Base-by-base conservation (phyloP, 2,888 invertebrate genomes). In the Philopedon plagiatum region DNA sequence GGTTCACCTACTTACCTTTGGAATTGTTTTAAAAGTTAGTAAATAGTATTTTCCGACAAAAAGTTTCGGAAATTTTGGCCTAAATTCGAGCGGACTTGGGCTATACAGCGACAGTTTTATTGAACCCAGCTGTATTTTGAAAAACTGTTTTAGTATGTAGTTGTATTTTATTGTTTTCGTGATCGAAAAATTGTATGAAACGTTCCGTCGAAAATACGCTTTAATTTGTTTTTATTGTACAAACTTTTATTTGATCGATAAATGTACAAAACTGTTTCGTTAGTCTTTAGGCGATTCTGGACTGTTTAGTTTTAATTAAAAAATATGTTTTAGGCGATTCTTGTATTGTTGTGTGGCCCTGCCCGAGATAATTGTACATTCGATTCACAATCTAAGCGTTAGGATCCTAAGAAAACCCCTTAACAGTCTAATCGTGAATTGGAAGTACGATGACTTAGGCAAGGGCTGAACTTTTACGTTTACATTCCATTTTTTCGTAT, bases 131-230 rank as follows among this genome's bases (percentile, higher is more conserved):
- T n/a, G n/a, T n/a, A n/a, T 1, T 34, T 5, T 34, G n/a, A 34
- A 9, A 34, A 34, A n/a, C 4, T 34, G 7, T 34, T 60, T 60
- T 60, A 44, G 39, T 29, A 11, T 34, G 21, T 1, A 19, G 18
- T 32, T 57, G 21, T 32, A n/a, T 58, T 23, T n/a, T 37, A 0
- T 58, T 23, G 32, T 34, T 46, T 46, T 46, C 23, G 46, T 46
- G 46, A 46, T 46, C 46, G n/a, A n/a, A 46, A 46, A 46, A 15
- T 19, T 46, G 23, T 9, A 23, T 2, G 15, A 23, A 41, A 34
- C 60, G 41, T 60, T 60, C 60, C 60, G 60, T 60, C 60, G 23
- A 23, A 15, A 3, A 26, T 23, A 39, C 23, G 60, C 41, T 60
- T 60, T 60, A 60, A 60, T 46, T 46, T 11, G n/a, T 23, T 21